Evolutionary conservation across 2,113 vertebrate genomes (phyloP).

Genomic region (Brachypodius melanocephalos): DNA sequence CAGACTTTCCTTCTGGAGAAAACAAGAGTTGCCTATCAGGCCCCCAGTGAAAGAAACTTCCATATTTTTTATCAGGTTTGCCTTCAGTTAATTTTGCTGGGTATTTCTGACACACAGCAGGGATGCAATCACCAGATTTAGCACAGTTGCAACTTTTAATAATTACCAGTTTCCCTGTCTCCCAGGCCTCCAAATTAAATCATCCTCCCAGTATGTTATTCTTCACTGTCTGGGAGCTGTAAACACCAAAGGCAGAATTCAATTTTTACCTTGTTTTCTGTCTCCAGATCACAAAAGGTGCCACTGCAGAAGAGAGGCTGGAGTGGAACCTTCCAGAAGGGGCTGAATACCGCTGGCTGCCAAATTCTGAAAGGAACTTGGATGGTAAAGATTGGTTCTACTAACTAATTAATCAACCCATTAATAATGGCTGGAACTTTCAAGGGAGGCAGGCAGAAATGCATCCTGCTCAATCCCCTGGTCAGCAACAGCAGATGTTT

Average conservation of each 20-base stretch:
- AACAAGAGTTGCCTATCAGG: conserved; percentile 88
- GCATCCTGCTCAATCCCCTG: neutral
- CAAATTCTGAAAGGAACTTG: conserved; percentile 82
- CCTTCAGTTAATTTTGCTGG: neutral
- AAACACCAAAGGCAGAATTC: neutral
- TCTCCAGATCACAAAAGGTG: conserved; percentile 89
- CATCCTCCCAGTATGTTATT: neutral
- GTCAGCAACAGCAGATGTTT: neutral
- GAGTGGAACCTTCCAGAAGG: conserved; percentile 83
- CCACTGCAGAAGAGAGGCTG: conserved; percentile 81
- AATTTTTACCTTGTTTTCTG: neutral
- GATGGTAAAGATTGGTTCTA: conserved; percentile 77
- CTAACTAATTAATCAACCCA: neutral
- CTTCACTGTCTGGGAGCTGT: neutral
- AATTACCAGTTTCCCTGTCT: neutral
- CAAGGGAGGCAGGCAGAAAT: neutral
- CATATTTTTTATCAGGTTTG: conserved; percentile 97
- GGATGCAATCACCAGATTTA: neutral
- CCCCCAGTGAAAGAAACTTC: conserved; percentile 89
- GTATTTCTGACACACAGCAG: neutral
- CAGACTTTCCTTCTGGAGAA: conserved; percentile 96
- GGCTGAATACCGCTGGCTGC: conserved; percentile 85
- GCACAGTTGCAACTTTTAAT: neutral
- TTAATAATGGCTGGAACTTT: neutral
- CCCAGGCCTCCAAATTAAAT: neutral